A percentile compares a stretch with the other conserved stretches of the same genome.
These are phyloP conservation scores for Dioctria linearis DNA, from an alignment of 2,888 invertebrate genomes.

Conservation along the genomic window DNA sequence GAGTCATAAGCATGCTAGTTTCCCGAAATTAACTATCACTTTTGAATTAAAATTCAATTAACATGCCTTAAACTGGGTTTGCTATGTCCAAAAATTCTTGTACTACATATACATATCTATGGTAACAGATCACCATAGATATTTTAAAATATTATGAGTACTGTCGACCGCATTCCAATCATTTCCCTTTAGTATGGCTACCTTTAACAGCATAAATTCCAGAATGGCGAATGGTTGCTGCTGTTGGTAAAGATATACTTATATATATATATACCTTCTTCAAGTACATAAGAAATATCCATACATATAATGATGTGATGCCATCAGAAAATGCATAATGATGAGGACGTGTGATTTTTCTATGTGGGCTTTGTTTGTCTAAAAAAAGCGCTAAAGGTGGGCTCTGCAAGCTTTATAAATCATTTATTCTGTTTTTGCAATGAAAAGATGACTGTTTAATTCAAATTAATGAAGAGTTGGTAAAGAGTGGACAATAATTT, in stretches of 20 bases:
- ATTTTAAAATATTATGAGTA: neutral
- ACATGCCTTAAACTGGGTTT: constrained; percentile 1
- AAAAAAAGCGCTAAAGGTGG: too few species aligned
- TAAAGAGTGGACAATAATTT: too few species aligned
- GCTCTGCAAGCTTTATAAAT: too few species aligned
- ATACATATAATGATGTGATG: neutral
- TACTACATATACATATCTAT: too few species aligned
- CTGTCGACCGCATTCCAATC: neutral
- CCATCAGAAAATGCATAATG: constrained; percentile 23
- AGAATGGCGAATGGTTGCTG: neutral
- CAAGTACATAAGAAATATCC: too few species aligned
- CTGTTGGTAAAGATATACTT: too few species aligned
- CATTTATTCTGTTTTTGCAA: too few species aligned
- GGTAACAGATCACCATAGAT: neutral
- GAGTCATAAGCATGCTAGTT: neutral
- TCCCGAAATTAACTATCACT: neutral
- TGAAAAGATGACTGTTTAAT: too few species aligned
- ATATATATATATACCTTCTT: too few species aligned
- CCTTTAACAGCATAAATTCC: neutral
- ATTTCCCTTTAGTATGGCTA: neutral
- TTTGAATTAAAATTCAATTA: constrained; percentile 13
- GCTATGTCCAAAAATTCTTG: neutral
- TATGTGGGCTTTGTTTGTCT: neutral
- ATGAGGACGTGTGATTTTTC: constrained; percentile 39
- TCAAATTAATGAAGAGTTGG: too few species aligned